Conservation (phyloP, 2,113 vertebrate species). For the Gobiocypris rarus region DNA sequence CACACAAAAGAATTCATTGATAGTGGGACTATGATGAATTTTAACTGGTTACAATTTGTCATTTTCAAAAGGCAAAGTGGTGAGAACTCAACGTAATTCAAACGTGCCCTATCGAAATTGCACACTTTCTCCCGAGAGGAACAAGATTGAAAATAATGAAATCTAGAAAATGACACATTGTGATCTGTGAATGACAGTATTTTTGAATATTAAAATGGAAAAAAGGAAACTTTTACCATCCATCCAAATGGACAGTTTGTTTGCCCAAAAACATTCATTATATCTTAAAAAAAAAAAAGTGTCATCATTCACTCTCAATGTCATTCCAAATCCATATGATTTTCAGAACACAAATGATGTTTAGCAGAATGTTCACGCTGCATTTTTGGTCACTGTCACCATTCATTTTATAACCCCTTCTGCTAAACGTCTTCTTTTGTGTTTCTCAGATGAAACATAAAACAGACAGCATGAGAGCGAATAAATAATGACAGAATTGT, state of each 20-base stretch:
- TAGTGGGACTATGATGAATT: constrained; percentile 62
- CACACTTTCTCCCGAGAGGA: constrained; percentile 58
- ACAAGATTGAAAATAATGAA: constrained; percentile 49
- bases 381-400: too few relatives aligned
- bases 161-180: constrained; percentile 52
- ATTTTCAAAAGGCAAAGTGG: constrained; percentile 61
- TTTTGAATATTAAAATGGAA: constrained; percentile 43
- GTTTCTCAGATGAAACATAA: not conserved
- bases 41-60: constrained; percentile 67
- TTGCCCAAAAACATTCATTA: not conserved
- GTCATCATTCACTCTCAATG: not conserved
- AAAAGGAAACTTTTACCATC: not conserved
- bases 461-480: not conserved
- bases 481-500: not conserved
- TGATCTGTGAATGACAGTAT: constrained; percentile 57
- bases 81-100: constrained; percentile 48
- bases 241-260: not conserved
- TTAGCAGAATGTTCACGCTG: not conserved
- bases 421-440: not conserved
- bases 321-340: not conserved
- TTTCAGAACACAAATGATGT: too few relatives aligned
- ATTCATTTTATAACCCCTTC: not conserved
- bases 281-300: not conserved
- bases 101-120: constrained; percentile 57
- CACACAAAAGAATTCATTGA: constrained; percentile 69